Base-by-base conservation (phyloP, 2,888 invertebrate species). In the Teleiodes luculella region DNA sequence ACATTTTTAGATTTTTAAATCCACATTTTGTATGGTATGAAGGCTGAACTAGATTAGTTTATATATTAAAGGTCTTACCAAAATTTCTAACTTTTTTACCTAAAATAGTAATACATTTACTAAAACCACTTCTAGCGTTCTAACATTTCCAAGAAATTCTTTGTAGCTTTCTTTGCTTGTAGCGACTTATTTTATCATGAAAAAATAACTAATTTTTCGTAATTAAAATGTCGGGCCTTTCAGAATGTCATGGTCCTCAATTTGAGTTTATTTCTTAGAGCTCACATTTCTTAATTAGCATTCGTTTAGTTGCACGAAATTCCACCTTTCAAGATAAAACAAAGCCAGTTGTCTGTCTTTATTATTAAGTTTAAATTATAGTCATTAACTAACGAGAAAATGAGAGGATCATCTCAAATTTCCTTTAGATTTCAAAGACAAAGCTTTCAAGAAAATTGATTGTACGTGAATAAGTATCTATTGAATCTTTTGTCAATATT, bases 331-430 rank as follows among this genome's bases (percentile, higher is more conserved):
- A 78, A 76, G 72, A 70, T 71, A 75, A 80, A 84, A 87, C 82
- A 84, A 83, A 80, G 80, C 76, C 65, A 70, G 75, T 80, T 84
- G 83, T 83, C 84, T 77, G 73, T 85, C 81, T 83, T 83, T 83
- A 82, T 86, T 84, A 84, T 80, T 77, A 82, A 83, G 80, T 86
- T 84, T 74, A 82, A 86, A 86, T 87, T 83, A 82, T 83, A 86
- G 81, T 78, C 81, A 80, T 85, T 83, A 84, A 74, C 74, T 81
- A 78, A 81, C 71, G 69, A 79, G 77, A 79, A 80, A 84, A 82
- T 72, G 74, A 80, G 73, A 70, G 70, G 67, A 63, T 67, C 65
- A 69, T 78, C 74, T 77, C 72, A 78, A 79, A 80, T 82, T 77
- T 67, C 71, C 72, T 74, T 72, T 64, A 71, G 64, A 64, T 80